Percentiles rank a stretch among this genome's conserved stretches.
Evolutionary conservation across 1,140 invertebrate species (phyloP).

Genomic region (Probaryconus sp.): DNA sequence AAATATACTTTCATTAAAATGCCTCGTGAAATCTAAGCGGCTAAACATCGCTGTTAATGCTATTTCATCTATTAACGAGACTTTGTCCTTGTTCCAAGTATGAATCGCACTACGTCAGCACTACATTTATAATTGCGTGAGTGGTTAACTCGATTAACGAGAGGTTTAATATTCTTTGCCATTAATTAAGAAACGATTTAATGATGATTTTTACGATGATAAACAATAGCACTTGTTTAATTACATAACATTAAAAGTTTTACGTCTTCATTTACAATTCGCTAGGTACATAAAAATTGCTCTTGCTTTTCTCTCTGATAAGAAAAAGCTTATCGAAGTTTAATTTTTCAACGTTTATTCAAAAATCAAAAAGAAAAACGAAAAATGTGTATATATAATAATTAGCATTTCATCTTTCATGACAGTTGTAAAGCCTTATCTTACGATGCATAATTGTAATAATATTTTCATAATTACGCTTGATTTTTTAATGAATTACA

Average conservation of each 20-base stretch:
- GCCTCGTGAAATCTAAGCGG: not conserved
- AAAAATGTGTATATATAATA: too few relatives aligned
- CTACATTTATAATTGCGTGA: slow-evolving; percentile 51
- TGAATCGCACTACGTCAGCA: slow-evolving; percentile 31
- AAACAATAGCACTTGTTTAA: slow-evolving; percentile 42
- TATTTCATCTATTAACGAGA: slow-evolving; percentile 4
- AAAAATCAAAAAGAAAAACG: too few relatives aligned
- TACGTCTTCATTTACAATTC: slow-evolving; percentile 53
- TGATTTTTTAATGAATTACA: too few relatives aligned
- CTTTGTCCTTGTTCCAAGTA: slow-evolving; percentile 33
- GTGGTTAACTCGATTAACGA: slow-evolving; percentile 46
- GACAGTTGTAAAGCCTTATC: too few relatives aligned
- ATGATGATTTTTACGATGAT: slow-evolving; percentile 20
- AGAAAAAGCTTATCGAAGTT: too few relatives aligned
- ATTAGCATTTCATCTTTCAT: too few relatives aligned
- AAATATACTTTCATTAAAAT: too few relatives aligned
- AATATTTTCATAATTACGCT: too few relatives aligned
- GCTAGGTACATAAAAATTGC: too few relatives aligned
- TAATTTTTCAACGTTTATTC: too few relatives aligned
- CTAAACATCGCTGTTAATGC: slow-evolving; percentile 11
- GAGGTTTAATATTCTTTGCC: slow-evolving; percentile 46
- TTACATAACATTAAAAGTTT: slow-evolving; percentile 22
- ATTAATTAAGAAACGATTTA: slow-evolving; percentile 69
- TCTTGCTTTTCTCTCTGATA: too few relatives aligned
- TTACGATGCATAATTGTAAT: too few relatives aligned